phyloP scores from a whole-genome alignment of 2,888 invertebrate genomes.

The Chirona hameri region DNA sequence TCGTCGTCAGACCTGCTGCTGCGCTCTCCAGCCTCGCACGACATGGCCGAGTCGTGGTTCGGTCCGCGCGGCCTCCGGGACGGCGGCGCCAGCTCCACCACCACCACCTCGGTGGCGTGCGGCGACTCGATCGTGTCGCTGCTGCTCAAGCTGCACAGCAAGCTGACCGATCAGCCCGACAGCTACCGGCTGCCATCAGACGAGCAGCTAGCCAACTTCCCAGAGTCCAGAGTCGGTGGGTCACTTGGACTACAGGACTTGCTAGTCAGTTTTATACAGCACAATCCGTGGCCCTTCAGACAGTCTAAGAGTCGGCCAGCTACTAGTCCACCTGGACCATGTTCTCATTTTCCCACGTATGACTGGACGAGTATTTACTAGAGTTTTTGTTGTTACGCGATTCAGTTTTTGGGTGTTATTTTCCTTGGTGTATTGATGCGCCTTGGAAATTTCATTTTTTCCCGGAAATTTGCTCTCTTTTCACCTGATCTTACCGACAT shows the following conservation, averaged over 20 bases:
- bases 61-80: conserved; percentile 4
- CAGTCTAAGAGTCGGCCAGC: too few relatives aligned
- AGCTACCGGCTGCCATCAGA: conserved; percentile 58
- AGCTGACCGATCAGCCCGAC: conserved; percentile 70
- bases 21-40: conserved; percentile 12
- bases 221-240: conserved; percentile 29
- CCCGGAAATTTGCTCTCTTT: too few relatives aligned
- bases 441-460: too few relatives aligned
- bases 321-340: too few relatives aligned
- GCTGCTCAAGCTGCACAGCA: conserved; percentile 82
- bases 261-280: too few relatives aligned
- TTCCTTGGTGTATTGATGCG: too few relatives aligned
- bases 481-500: too few relatives aligned
- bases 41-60: conserved; percentile 7
- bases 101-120: conserved; percentile 31
- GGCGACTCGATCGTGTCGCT: conserved; percentile 85
- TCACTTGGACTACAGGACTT: background rate
- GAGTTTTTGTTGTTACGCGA: too few relatives aligned
- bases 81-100: background rate
- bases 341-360: too few relatives aligned
- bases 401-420: too few relatives aligned
- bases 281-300: too few relatives aligned
- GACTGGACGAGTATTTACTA: too few relatives aligned
- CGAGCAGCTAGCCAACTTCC: conserved; percentile 32
- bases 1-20: conserved; percentile 22